A percentile compares a stretch with the other conserved stretches of the same genome.
Evolutionary conservation across 2,113 vertebrate genomes (phyloP).

Genomic region (Hippoglossus stenolepis): DNA sequence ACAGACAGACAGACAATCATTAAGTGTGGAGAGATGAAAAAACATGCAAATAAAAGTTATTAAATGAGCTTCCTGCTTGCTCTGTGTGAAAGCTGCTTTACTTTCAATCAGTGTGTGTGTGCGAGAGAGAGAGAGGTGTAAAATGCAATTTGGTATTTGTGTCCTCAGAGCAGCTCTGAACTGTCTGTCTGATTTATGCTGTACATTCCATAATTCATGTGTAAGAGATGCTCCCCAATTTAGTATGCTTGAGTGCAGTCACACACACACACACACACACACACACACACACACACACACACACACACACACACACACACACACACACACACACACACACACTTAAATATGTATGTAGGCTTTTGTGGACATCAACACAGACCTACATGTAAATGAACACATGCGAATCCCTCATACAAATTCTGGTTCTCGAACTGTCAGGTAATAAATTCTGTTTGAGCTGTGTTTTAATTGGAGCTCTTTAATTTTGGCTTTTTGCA

Average conservation of each 20-base stretch:
- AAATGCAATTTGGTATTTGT: constrained; percentile 15
- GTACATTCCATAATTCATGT: constrained; percentile 59
- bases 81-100: not conserved
- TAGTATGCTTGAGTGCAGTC: constrained; percentile 35
- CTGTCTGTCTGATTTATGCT: constrained; percentile 54
- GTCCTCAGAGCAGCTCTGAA: constrained; percentile 31
- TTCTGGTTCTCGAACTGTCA: constrained; percentile 25
- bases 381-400: constrained; percentile 38
- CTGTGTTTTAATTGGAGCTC: constrained; percentile 4
- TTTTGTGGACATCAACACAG: constrained; percentile 1
- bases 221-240: constrained; percentile 49
- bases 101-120: not conserved
- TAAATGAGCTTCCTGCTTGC: constrained; percentile 21
- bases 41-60: constrained; percentile 1
- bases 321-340: constrained; percentile 14
- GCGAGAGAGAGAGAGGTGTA: not conserved
- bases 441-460: constrained; percentile 38
- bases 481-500: constrained; percentile 16
- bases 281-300: constrained; percentile 6
- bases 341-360: constrained; percentile 7
- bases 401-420: constrained; percentile 15
- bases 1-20: not conserved
- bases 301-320: constrained; percentile 15
- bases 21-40: not conserved
- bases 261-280: constrained; percentile 9